phyloP scores from a whole-genome alignment of 2,888 invertebrate species.

The Scaptomyza flava region DNA sequence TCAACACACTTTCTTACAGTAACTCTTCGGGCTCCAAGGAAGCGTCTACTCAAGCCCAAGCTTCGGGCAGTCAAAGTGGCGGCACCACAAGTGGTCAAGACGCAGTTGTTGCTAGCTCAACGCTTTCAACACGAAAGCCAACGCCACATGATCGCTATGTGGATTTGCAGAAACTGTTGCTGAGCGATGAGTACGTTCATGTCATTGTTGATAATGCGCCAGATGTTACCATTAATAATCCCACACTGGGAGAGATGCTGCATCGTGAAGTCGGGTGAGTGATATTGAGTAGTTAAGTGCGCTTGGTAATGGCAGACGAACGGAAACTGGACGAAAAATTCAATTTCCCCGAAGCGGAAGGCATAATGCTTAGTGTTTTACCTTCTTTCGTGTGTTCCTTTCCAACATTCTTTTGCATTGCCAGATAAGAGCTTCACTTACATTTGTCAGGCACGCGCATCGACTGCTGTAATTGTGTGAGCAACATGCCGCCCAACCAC shows the following conservation, averaged over 20 bases:
- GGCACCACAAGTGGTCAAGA: constrained; percentile 68
- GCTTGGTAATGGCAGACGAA: constrained; percentile 38
- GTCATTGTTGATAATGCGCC: constrained; percentile 85
- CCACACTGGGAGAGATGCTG: constrained; percentile 89
- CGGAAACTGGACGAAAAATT: constrained; percentile 62
- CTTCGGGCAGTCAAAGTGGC: constrained; percentile 75
- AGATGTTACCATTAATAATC: constrained; percentile 87
- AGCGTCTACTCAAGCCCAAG: constrained; percentile 82
- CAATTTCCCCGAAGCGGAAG: constrained; percentile 77
- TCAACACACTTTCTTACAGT: constrained; percentile 63
- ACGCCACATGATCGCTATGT: constrained; percentile 82
- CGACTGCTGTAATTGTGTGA: constrained; percentile 31
- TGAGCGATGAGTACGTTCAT: constrained; percentile 75
- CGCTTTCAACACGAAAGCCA: constrained; percentile 77
- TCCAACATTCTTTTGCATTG: constrained; percentile 20
- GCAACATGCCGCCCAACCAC: neutral
- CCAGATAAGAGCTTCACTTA: constrained; percentile 38
- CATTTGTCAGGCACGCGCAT: constrained; percentile 45
- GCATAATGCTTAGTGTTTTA: constrained; percentile 68
- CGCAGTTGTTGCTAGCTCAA: constrained; percentile 61
- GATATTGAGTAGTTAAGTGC: constrained; percentile 35
- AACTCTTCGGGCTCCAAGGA: constrained; percentile 84
- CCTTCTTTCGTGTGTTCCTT: constrained; percentile 5
- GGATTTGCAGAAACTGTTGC: constrained; percentile 75
- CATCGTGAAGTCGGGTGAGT: constrained; percentile 85